These are phyloP conservation scores for Eupithecia subumbrata DNA, from an alignment of 2,888 invertebrate genomes.

Conservation along the genomic window DNA sequence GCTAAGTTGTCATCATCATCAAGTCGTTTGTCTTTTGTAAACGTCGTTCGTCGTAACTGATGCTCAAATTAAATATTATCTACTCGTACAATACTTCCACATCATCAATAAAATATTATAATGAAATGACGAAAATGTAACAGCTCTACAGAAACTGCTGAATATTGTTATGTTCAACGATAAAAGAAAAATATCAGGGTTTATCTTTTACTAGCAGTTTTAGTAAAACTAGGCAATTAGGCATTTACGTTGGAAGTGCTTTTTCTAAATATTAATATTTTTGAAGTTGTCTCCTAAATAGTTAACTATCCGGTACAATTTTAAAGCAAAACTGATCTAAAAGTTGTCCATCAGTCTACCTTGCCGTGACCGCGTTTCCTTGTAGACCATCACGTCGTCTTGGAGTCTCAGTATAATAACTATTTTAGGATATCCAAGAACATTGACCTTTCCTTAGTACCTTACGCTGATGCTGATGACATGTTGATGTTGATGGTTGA, in stretches of 20 bases:
- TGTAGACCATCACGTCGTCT: slow-evolving; percentile 30
- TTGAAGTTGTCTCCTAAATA: not conserved
- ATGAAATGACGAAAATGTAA: not conserved
- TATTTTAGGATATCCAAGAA: slow-evolving; percentile 47
- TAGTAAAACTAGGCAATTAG: not conserved
- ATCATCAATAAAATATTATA: not conserved
- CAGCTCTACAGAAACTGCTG: not conserved
- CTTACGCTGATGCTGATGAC: not conserved
- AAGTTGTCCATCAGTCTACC: slow-evolving; percentile 41
- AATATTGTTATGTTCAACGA: not conserved
- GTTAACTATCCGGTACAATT: not conserved
- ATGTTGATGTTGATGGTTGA: not conserved
- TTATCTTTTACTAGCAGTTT: not conserved
- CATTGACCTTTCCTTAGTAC: slow-evolving; percentile 53
- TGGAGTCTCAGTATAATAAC: slow-evolving; percentile 44
- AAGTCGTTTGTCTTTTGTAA: not conserved
- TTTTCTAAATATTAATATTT: not conserved
- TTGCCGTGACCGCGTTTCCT: slow-evolving; percentile 50
- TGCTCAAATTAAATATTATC: not conserved
- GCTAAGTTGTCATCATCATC: not conserved
- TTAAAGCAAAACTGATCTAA: slow-evolving; percentile 21
- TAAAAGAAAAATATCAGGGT: not conserved
- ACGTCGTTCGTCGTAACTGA: not conserved
- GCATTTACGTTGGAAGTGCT: not conserved
- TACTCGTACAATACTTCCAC: not conserved